These are phyloP conservation scores for Morone saxatilis DNA, from an alignment of 2,113 vertebrate species.

Conservation along the genomic window DNA sequence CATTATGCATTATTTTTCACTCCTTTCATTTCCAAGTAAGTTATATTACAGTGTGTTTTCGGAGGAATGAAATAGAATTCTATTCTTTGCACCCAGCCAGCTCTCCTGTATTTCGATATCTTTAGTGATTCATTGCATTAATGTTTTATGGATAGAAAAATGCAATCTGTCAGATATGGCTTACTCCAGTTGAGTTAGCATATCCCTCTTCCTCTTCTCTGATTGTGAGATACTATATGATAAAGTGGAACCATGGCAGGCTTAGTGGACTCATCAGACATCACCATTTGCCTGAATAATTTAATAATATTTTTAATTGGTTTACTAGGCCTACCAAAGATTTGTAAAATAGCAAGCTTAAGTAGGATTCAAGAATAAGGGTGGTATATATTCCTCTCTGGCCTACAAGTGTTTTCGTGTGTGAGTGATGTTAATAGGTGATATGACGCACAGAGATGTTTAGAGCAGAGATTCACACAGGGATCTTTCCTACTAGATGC, in stretches of 20 bases:
- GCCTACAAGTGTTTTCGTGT: slow-evolving; percentile 48
- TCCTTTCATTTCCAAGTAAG: slow-evolving; percentile 60
- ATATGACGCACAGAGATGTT: slow-evolving; percentile 55
- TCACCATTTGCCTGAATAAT: slow-evolving; percentile 18
- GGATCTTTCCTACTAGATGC: slow-evolving; percentile 52
- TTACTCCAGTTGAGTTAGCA: slow-evolving; percentile 38
- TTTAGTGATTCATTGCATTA: slow-evolving; percentile 75
- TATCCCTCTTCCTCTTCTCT: slow-evolving; percentile 28
- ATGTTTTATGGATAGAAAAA: slow-evolving; percentile 75
- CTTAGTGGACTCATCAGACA: slow-evolving; percentile 16
- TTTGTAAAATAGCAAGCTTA: slow-evolving; percentile 23
- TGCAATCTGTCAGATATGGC: slow-evolving; percentile 55
- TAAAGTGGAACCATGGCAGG: slow-evolving; percentile 36
- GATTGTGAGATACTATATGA: slow-evolving; percentile 33
- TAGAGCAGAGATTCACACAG: slow-evolving; percentile 59
- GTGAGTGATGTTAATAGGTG: slow-evolving; percentile 55
- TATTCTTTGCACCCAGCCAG: slow-evolving; percentile 33
- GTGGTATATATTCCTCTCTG: slow-evolving; percentile 17
- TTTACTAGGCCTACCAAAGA: background rate
- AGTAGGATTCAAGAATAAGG: background rate
- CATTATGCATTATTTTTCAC: slow-evolving; percentile 55
- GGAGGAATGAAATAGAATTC: slow-evolving; percentile 57
- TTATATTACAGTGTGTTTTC: slow-evolving; percentile 63
- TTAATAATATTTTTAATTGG: slow-evolving; percentile 18
- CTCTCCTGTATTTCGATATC: slow-evolving; percentile 60